These are phyloP conservation scores for Acropora yongei DNA, from an alignment of 64 coral and sea anemone species.

Conservation along the genomic window DNA sequence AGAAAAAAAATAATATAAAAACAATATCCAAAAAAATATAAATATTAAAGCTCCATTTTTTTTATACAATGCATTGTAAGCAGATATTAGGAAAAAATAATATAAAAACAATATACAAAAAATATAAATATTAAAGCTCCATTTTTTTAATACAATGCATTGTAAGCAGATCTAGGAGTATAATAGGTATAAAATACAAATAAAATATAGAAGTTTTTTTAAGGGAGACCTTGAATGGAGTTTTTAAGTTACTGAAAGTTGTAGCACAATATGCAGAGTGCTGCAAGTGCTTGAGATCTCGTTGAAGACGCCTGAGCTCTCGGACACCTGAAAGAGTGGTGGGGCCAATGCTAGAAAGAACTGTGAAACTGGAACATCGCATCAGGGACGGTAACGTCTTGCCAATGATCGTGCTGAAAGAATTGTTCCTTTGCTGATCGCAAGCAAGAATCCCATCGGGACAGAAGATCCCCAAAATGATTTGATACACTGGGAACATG, in stretches of 20 bases:
- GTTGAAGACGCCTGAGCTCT: constrained; percentile 10
- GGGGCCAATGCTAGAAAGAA: not conserved
- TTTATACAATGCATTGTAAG: no score
- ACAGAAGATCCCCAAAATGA: constrained; percentile 10
- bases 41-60: no score
- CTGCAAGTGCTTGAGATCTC: not conserved
- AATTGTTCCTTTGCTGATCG: not conserved
- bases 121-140: no score
- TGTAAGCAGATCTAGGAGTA: no score
- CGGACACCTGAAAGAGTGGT: not conserved
- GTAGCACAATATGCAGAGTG: constrained; percentile 16
- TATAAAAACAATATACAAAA: no score
- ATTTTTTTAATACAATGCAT: no score
- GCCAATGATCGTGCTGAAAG: no score
- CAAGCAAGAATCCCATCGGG: constrained; percentile 11
- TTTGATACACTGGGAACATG: constrained; percentile 26
- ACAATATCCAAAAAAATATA: no score
- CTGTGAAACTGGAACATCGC: not conserved
- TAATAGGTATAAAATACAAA: no score
- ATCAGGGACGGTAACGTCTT: not conserved
- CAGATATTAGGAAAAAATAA: no score
- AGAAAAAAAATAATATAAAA: no score
- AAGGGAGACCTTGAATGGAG: constrained; percentile 1
- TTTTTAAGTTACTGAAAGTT: constrained; percentile 43
- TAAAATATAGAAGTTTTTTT: no score